Evolutionary conservation across 1,140 invertebrate genomes (phyloP).

Genomic region (Trypoxylus dichotomus): DNA sequence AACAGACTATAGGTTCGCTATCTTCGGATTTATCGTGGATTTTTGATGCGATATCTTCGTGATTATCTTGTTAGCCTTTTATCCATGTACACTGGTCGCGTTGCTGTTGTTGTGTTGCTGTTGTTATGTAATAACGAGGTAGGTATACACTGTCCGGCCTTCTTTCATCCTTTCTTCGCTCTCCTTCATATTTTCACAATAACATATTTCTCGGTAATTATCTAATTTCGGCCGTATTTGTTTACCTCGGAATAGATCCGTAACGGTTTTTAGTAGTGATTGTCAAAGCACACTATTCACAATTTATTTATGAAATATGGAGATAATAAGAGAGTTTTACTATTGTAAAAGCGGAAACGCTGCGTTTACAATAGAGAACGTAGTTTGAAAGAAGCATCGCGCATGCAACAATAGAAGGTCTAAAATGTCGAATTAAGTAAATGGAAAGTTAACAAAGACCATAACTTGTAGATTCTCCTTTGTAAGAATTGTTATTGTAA

Average conservation of each 20-base stretch:
- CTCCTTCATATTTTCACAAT: not conserved
- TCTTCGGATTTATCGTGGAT: constrained; percentile 29
- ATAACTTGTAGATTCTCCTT: not conserved
- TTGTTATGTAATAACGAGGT: constrained; percentile 27
- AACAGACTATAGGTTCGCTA: constrained; percentile 14
- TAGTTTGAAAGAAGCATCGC: not conserved
- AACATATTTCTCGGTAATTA: constrained; percentile 19
- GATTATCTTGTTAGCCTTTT: constrained; percentile 33
- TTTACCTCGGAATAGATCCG: not conserved
- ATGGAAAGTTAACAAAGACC: not conserved
- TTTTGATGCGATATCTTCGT: constrained; percentile 30
- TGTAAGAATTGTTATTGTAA: not conserved
- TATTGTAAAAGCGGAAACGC: not conserved
- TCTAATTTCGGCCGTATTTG: not conserved
- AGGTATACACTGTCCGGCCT: not conserved
- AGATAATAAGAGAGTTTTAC: not conserved
- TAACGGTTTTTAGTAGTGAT: not conserved
- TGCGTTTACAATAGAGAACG: not conserved
- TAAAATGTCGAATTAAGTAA: not conserved
- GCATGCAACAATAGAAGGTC: not conserved
- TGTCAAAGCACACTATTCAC: not conserved
- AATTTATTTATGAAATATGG: not conserved
- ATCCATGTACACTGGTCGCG: constrained; percentile 7
- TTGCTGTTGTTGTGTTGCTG: constrained; percentile 10
- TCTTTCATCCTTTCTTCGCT: not conserved